Evolutionary conservation across 2,797 vertebrate genomes (phyloP).

Genomic region (Corythornis leucogaster): DNA sequence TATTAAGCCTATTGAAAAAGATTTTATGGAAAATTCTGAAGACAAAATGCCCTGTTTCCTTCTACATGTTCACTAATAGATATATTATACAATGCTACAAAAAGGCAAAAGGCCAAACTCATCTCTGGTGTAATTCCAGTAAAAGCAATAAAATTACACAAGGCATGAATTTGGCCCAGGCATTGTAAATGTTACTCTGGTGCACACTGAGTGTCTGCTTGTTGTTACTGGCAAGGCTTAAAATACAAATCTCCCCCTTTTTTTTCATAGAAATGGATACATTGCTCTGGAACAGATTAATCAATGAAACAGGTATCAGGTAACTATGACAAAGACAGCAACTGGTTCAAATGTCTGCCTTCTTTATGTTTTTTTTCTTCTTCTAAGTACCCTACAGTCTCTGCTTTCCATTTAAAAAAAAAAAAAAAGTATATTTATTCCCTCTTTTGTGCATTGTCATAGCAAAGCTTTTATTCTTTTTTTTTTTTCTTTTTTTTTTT

Average conservation of each 20-base stretch:
- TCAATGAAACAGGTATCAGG: slow-evolving; percentile 66
- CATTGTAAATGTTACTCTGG: slow-evolving; percentile 64
- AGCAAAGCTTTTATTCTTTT: slow-evolving; percentile 5
- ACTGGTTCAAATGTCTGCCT: not conserved
- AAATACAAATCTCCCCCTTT: slow-evolving; percentile 26
- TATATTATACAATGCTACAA: slow-evolving; percentile 63
- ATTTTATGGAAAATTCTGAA: slow-evolving; percentile 41
- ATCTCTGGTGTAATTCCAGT: slow-evolving; percentile 71
- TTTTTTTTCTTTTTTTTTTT: slow-evolving; percentile 25
- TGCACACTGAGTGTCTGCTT: slow-evolving; percentile 60
- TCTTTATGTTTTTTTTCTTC: not conserved
- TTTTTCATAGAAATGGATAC: slow-evolving; percentile 18
- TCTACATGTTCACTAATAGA: slow-evolving; percentile 55
- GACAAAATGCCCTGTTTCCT: slow-evolving; percentile 45
- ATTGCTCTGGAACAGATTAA: slow-evolving; percentile 63
- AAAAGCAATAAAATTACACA: slow-evolving; percentile 73
- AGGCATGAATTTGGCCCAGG: slow-evolving; percentile 73
- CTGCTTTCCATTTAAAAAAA: not conserved
- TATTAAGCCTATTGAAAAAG: slow-evolving; percentile 53
- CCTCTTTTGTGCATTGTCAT: slow-evolving; percentile 13
- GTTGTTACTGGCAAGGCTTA: slow-evolving; percentile 50
- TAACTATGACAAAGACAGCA: slow-evolving; percentile 39
- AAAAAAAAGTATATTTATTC: slow-evolving; percentile 11
- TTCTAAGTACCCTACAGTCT: slow-evolving; percentile 2
- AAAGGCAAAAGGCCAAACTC: slow-evolving; percentile 62